phyloP scores from a whole-genome alignment of 1,140 invertebrate species.

The Drosophila azteca region DNA sequence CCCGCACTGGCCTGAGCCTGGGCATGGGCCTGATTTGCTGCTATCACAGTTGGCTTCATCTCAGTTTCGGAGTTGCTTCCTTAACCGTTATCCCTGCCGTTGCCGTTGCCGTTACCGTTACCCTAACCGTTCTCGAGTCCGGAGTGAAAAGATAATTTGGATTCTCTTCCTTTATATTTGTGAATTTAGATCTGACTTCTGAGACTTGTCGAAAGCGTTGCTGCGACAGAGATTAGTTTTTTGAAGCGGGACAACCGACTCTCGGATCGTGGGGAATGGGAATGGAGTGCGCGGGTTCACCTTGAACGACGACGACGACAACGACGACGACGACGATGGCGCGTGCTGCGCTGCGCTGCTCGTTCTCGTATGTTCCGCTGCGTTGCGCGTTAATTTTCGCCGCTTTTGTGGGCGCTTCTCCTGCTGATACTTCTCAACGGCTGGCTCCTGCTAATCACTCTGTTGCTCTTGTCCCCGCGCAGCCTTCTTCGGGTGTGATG shows the following conservation, averaged over 20 bases:
- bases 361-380: conserved; percentile 62
- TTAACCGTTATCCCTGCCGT: conserved; percentile 25
- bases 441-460: conserved; percentile 11
- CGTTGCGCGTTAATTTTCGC: conserved; percentile 19
- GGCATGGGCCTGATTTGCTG: conserved; percentile 54
- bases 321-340: conserved; percentile 29
- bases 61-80: conserved; percentile 14
- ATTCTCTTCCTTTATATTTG: conserved; percentile 44
- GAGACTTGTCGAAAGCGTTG: conserved; percentile 35
- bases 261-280: neutral
- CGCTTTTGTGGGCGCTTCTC: neutral
- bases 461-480: conserved; percentile 20
- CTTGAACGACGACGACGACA: conserved; percentile 41
- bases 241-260: conserved; percentile 11
- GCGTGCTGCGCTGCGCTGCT: conserved; percentile 47
- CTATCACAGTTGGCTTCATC: conserved; percentile 81
- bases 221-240: conserved; percentile 38
- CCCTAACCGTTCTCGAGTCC: conserved; percentile 24
- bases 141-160: conserved; percentile 53
- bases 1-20: conserved; percentile 35
- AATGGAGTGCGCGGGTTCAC: conserved; percentile 38
- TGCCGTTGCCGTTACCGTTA: conserved; percentile 27
- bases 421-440: neutral
- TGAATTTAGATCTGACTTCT: conserved; percentile 31
- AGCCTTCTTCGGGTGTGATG: conserved; percentile 58